phyloP scores from a whole-genome alignment of 2,888 invertebrate species.

The Zootermopsis nevadensis region DNA sequence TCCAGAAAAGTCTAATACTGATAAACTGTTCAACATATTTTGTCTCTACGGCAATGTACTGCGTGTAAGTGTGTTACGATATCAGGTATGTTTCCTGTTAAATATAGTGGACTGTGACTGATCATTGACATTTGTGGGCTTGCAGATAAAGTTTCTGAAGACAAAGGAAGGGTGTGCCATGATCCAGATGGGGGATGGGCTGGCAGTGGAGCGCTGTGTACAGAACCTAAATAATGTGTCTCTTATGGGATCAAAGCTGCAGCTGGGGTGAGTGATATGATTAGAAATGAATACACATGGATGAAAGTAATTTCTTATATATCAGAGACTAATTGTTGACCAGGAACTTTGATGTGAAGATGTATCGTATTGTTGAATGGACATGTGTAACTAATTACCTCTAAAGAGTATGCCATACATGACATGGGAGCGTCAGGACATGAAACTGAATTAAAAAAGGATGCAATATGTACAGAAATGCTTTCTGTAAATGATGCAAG shows the following conservation, averaged over 20 bases:
- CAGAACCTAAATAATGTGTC: slow-evolving; percentile 94
- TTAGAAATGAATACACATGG: too few relatives aligned
- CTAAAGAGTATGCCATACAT: too few relatives aligned
- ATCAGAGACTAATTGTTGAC: too few relatives aligned
- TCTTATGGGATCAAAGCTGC: slow-evolving; percentile 80
- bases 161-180: slow-evolving; percentile 99
- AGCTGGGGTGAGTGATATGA: slow-evolving; percentile 69
- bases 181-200: slow-evolving; percentile 98
- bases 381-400: too few relatives aligned
- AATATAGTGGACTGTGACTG: not conserved
- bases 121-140: not conserved
- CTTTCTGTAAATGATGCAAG: too few relatives aligned
- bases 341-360: too few relatives aligned
- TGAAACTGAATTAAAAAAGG: too few relatives aligned
- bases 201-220: slow-evolving; percentile 94
- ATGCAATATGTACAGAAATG: too few relatives aligned
- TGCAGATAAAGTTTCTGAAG: slow-evolving; percentile 89
- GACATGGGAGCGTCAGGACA: too few relatives aligned
- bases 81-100: not conserved
- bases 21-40: slow-evolving; percentile 96
- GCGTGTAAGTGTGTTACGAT: slow-evolving; percentile 75
- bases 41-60: slow-evolving; percentile 99
- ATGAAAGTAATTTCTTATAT: too few relatives aligned
- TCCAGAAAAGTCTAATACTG: slow-evolving; percentile 93
- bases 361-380: too few relatives aligned